Evolutionary conservation across 2,113 vertebrate genomes (phyloP).

Genomic region (Boulengeromyrus knoepffleri): DNA sequence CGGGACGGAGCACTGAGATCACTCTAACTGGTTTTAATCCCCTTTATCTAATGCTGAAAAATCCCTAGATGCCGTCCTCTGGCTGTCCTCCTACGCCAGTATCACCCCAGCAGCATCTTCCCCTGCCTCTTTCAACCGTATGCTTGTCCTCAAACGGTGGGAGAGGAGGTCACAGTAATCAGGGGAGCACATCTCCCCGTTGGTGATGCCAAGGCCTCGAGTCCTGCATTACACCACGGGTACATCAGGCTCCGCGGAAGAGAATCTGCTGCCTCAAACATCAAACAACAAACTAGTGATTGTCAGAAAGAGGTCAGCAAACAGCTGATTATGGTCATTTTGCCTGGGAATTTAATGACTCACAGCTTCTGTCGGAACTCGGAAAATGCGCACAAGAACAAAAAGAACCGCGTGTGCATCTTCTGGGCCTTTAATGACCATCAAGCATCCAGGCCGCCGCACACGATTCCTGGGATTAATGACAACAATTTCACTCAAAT

Average conservation of each 20-base stretch:
- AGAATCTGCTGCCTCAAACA: neutral
- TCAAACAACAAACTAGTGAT: neutral
- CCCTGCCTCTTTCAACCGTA: neutral
- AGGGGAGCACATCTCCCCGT: neutral
- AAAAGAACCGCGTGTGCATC: neutral
- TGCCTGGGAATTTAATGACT: neutral
- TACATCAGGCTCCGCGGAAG: neutral
- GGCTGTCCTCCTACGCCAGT: neutral
- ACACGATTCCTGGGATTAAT: neutral
- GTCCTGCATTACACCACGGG: neutral
- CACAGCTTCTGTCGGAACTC: neutral
- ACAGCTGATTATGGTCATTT: neutral
- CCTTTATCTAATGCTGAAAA: neutral
- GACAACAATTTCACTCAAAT: neutral
- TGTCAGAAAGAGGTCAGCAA: neutral
- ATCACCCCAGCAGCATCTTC: neutral
- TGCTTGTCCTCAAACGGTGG: neutral
- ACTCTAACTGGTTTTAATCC: neutral
- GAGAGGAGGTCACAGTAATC: neutral
- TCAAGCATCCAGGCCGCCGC: neutral
- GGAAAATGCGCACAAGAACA: neutral
- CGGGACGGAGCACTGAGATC: neutral
- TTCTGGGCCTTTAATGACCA: neutral
- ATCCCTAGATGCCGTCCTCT: neutral
- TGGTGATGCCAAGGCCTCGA: neutral